Percentiles rank a stretch among this genome's conserved stretches.
Conservation (phyloP, 2,113 vertebrate genomes). For the Solenodon paradoxus region DNA sequence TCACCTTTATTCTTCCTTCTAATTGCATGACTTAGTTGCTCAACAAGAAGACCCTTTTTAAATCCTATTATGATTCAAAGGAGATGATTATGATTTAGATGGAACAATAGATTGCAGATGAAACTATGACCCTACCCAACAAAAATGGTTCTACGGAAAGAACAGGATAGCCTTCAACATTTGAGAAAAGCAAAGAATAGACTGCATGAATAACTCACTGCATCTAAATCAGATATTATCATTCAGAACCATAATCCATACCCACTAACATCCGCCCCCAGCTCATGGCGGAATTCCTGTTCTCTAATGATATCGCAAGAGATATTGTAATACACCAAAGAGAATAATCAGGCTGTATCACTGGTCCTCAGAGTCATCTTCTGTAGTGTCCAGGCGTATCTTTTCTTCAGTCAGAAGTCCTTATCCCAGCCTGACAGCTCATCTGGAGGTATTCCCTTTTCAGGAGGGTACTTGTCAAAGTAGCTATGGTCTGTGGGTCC, state of each 20-base stretch:
- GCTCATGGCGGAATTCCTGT: background rate
- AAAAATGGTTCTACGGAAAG: background rate
- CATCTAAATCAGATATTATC: background rate
- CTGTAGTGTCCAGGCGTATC: background rate
- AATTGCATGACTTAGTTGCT: background rate
- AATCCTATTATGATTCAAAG: background rate
- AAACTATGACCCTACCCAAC: background rate
- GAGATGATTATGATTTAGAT: background rate
- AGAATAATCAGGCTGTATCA: background rate
- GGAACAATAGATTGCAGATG: background rate
- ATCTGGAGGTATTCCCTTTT: constrained; percentile 91
- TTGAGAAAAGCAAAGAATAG: background rate
- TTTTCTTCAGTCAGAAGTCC: constrained; percentile 87
- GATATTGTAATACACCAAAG: background rate
- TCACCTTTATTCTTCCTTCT: background rate
- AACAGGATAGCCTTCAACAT: background rate
- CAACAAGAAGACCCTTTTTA: background rate
- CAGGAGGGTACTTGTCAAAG: constrained; percentile 93
- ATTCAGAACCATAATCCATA: background rate
- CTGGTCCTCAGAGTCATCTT: background rate
- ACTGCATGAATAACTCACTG: constrained; percentile 3
- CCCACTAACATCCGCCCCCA: background rate
- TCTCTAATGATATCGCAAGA: background rate
- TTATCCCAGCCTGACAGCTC: constrained; percentile 96
- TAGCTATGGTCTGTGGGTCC: constrained; percentile 93